Percentiles rank a stretch among this genome's conserved stretches.
Evolutionary conservation across 2,113 vertebrate species (phyloP).

Genomic region (Leptocoma aspasia): DNA sequence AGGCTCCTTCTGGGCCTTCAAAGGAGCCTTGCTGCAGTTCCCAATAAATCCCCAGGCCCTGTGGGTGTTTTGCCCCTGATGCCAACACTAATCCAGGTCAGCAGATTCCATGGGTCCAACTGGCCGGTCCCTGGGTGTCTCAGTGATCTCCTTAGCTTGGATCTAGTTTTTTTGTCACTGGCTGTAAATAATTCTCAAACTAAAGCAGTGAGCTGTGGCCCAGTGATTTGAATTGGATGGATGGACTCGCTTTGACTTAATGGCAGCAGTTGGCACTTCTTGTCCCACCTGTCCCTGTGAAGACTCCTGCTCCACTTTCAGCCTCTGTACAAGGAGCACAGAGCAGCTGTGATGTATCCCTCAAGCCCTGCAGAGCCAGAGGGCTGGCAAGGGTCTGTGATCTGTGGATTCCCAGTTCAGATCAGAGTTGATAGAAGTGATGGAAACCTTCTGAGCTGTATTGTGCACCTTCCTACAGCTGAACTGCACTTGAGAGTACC

Average conservation of each 20-base stretch:
- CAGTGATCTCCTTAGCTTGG: neutral
- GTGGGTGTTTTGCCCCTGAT: neutral
- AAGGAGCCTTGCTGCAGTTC: neutral
- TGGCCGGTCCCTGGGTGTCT: neutral
- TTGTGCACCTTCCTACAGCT: neutral
- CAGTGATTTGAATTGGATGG: neutral
- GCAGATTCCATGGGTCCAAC: neutral
- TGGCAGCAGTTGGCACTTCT: neutral
- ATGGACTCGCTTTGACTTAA: neutral
- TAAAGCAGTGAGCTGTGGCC: neutral
- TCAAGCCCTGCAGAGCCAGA: neutral
- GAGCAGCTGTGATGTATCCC: neutral
- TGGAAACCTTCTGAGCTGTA: neutral
- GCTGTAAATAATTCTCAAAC: neutral
- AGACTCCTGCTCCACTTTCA: neutral
- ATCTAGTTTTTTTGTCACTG: neutral
- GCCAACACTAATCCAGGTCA: neutral
- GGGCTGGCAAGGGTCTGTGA: neutral
- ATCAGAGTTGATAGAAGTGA: neutral
- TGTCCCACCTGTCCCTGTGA: neutral
- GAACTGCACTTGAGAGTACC: neutral
- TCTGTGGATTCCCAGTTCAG: neutral
- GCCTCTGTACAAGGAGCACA: neutral
- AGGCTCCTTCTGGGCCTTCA: neutral
- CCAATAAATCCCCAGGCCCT: neutral